Evolutionary conservation across 2,797 vertebrate genomes (phyloP).

Genomic region (Podargus strigoides): DNA sequence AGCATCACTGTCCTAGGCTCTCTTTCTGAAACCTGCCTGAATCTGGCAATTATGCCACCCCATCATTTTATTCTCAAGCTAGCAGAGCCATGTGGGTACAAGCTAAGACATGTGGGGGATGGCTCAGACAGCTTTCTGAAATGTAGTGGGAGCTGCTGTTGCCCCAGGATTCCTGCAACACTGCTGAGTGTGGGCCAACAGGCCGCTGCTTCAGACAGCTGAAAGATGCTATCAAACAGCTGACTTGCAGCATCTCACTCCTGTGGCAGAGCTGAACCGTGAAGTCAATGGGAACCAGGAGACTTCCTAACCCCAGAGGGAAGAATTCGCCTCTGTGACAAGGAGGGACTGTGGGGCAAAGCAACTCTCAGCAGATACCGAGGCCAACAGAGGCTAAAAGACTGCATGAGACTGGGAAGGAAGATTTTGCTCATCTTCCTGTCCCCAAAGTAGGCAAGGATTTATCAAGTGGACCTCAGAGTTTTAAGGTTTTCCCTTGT

Average conservation of each 20-base stretch:
- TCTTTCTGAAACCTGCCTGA: neutral
- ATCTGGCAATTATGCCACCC: neutral
- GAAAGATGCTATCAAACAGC: neutral
- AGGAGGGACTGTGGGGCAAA: neutral
- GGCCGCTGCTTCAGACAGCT: accelerated
- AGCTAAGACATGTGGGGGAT: neutral
- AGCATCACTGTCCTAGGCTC: neutral
- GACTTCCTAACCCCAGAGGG: neutral
- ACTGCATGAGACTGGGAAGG: neutral
- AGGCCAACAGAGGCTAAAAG: neutral
- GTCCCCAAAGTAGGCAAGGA: neutral
- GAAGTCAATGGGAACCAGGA: accelerated
- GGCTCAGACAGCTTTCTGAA: neutral
- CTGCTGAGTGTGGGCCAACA: neutral
- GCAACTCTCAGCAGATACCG: neutral
- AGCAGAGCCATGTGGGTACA: neutral
- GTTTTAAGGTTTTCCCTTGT: neutral
- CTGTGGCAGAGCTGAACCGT: neutral
- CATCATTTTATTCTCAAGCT: neutral
- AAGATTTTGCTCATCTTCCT: neutral
- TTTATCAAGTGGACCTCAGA: neutral
- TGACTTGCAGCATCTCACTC: neutral
- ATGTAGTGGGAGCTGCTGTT: neutral
- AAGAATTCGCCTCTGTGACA: neutral
- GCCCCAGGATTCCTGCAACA: neutral